Percentiles rank a stretch among this genome's conserved stretches.
Conservation (phyloP, 1,140 invertebrate genomes). For the Homalodisca vitripennis region DNA sequence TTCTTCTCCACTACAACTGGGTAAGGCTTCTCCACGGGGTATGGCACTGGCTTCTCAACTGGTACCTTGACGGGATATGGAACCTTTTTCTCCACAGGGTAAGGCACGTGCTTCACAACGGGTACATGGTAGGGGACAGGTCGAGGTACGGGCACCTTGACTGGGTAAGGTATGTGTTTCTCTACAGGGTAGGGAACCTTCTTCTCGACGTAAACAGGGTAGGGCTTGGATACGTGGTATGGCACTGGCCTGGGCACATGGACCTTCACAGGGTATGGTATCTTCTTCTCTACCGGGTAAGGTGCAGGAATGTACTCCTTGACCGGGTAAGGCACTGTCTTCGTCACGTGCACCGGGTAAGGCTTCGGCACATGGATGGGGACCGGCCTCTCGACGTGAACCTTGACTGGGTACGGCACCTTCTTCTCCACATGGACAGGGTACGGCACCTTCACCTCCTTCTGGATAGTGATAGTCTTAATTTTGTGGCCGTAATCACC, state of each 20-base stretch:
- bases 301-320: constrained; percentile 59
- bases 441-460: constrained; percentile 63
- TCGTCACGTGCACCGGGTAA: constrained; percentile 41
- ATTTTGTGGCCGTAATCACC: constrained; percentile 39
- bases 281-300: constrained; percentile 62
- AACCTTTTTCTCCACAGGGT: constrained; percentile 43
- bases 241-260: constrained; percentile 55
- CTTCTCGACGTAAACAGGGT: constrained; percentile 41
- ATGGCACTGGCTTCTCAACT: constrained; percentile 33
- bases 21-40: constrained; percentile 23
- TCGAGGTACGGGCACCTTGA: constrained; percentile 60
- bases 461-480: constrained; percentile 20
- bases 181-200: constrained; percentile 46
- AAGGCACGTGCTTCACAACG: constrained; percentile 22
- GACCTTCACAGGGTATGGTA: constrained; percentile 68
- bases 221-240: constrained; percentile 46
- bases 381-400: constrained; percentile 69
- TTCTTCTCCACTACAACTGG: constrained; percentile 16
- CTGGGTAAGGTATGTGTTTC: constrained; percentile 45
- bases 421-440: constrained; percentile 63
- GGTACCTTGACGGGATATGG: constrained; percentile 59
- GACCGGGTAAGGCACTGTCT: constrained; percentile 59
- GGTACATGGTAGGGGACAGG: constrained; percentile 32
- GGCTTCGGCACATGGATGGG: constrained; percentile 43
- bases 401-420: constrained; percentile 67